A percentile compares a stretch with the other conserved stretches of the same genome.
Conservation (phyloP, 2,113 vertebrate genomes). For the Cyphotilapia sp. region DNA sequence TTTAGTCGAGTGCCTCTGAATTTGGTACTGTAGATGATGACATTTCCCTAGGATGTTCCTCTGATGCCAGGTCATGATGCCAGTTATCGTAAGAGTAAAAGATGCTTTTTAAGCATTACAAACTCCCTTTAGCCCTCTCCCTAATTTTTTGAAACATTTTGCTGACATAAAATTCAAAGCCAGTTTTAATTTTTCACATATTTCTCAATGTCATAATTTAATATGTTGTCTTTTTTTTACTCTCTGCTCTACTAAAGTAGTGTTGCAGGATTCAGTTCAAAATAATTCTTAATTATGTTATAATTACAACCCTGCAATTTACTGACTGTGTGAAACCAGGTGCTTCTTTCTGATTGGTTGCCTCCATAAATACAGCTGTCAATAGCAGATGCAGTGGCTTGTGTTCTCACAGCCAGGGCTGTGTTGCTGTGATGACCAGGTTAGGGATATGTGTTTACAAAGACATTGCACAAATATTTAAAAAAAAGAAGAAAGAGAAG, state of each 20-base stretch:
- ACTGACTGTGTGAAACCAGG: not conserved
- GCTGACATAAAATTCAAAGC: not conserved
- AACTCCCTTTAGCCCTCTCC: not conserved
- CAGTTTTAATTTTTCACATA: not conserved
- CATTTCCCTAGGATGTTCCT: not conserved
- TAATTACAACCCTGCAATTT: not conserved
- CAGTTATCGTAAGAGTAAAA: not conserved
- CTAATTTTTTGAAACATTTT: not conserved
- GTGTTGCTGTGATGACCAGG: not conserved
- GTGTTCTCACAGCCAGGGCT: not conserved
- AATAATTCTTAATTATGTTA: not conserved
- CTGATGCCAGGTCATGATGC: not conserved
- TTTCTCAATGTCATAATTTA: not conserved
- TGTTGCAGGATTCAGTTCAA: not conserved
- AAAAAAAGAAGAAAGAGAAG: not conserved
- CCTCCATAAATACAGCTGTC: not conserved
- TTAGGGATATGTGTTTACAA: not conserved
- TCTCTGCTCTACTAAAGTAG: not conserved
- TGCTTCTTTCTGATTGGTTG: not conserved
- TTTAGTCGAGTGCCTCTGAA: not conserved
- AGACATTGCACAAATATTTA: not conserved
- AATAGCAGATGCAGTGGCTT: not conserved
- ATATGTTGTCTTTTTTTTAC: not conserved
- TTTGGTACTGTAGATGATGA: not conserved
- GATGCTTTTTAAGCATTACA: not conserved